phyloP scores from a whole-genome alignment of 1,140 invertebrate species.

The Drosophila santomea region DNA sequence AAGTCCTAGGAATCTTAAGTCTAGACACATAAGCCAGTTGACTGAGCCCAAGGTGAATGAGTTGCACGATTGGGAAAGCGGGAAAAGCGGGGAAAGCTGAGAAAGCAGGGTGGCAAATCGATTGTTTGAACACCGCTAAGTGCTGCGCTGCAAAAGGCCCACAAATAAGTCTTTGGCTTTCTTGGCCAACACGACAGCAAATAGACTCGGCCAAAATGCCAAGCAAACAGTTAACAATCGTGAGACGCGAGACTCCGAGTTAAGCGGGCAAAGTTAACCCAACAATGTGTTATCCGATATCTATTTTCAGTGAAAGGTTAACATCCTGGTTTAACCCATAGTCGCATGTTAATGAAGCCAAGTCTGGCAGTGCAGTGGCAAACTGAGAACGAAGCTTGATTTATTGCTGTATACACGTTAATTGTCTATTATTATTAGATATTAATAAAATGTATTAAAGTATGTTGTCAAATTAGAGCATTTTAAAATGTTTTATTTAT shows the following conservation, averaged over 20 bases:
- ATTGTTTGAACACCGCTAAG: conserved; percentile 47
- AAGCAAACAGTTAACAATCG: conserved; percentile 1
- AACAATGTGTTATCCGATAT: conserved; percentile 7
- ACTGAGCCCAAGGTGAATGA: conserved; percentile 27
- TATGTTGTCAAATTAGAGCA: too few species aligned
- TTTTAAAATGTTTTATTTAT: too few species aligned
- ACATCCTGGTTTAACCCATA: conserved; percentile 4
- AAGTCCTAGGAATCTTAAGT: conserved; percentile 26
- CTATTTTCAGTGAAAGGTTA: conserved; percentile 1
- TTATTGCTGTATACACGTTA: too few species aligned
- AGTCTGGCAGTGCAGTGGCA: background rate
- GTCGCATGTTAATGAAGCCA: background rate
- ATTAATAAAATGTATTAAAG: too few species aligned
- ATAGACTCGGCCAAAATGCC: conserved; percentile 46
- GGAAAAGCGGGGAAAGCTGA: background rate
- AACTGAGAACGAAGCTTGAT: too few species aligned
- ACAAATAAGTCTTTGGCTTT: conserved; percentile 55
- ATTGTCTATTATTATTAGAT: too few species aligned
- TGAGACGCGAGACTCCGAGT: background rate
- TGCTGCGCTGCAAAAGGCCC: conserved; percentile 8
- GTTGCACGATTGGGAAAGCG: conserved; percentile 16
- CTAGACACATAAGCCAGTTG: conserved; percentile 46
- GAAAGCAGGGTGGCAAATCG: conserved; percentile 8
- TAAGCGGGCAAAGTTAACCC: conserved; percentile 7
- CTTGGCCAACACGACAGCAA: conserved; percentile 32